phyloP scores from a whole-genome alignment of 2,113 vertebrate species.

The Asarcornis scutulata region DNA sequence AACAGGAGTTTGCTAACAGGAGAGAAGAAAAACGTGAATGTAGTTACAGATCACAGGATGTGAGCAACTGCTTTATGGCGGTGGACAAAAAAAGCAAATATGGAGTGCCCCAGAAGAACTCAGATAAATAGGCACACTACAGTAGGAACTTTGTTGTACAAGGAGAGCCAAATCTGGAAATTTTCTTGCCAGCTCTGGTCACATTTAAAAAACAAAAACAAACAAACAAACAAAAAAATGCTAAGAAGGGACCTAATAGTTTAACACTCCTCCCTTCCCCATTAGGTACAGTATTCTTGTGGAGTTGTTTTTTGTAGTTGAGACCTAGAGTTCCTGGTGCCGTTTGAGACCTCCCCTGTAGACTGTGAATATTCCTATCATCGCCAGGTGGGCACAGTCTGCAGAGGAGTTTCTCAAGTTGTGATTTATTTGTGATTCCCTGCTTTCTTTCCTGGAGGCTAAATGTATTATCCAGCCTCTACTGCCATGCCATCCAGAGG shows the following conservation, averaged over 20 bases:
- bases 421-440: neutral
- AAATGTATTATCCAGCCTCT: neutral
- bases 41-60: neutral
- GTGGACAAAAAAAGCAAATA: neutral
- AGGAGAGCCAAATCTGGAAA: neutral
- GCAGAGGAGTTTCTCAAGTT: neutral
- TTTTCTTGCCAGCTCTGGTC: neutral
- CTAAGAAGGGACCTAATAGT: neutral
- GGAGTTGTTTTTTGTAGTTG: neutral
- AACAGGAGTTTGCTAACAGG: neutral
- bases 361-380: neutral
- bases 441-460: constrained; percentile 33
- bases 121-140: neutral
- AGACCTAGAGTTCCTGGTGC: neutral
- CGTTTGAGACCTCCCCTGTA: neutral
- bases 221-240: neutral
- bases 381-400: neutral
- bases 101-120: neutral
- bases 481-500: accelerated
- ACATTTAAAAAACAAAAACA: too few species aligned
- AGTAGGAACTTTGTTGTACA: neutral
- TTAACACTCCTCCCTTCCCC: neutral
- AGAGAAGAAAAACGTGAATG: neutral
- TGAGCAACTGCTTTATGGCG: neutral
- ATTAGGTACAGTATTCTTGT: neutral